Percentiles rank a stretch among this genome's conserved stretches.
Conservation (phyloP, 2,113 vertebrate genomes). For the Anas platyrhynchos region DNA sequence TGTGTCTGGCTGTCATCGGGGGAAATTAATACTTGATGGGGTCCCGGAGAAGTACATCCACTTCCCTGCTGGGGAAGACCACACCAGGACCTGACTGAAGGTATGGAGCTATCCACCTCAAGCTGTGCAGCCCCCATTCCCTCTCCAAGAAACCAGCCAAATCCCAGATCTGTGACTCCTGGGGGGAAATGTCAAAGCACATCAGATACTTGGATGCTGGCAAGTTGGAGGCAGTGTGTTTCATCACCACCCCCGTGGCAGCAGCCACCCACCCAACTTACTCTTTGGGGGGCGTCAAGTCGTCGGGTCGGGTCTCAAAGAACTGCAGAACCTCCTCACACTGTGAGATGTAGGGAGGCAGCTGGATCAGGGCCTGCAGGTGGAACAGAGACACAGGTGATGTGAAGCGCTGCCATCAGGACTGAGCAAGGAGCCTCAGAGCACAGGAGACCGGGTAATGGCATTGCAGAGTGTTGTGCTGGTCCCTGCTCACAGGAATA, state of each 20-base stretch:
- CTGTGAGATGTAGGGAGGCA: constrained; percentile 97
- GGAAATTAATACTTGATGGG: background rate
- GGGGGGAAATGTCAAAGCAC: fast-evolving
- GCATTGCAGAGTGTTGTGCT: background rate
- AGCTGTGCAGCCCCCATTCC: background rate
- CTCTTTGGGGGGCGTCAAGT: constrained; percentile 95
- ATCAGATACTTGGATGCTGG: background rate
- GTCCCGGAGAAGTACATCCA: background rate
- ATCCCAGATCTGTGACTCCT: background rate
- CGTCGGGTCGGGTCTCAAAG: constrained; percentile 96
- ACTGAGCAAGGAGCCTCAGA: background rate
- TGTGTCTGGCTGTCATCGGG: background rate
- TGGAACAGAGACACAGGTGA: background rate
- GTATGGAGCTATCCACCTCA: background rate
- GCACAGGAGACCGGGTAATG: fast-evolving
- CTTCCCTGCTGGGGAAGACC: background rate
- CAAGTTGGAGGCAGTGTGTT: background rate
- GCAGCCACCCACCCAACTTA: constrained; percentile 70
- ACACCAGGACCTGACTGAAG: fast-evolving
- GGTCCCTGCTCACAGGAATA: background rate
- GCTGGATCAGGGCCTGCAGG: constrained; percentile 91
- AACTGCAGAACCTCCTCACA: constrained; percentile 96
- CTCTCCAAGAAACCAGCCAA: background rate
- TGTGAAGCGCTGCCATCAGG: background rate
- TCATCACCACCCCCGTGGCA: background rate